Conservation (phyloP, 1,140 invertebrate species). For the Drosophila tani region DNA sequence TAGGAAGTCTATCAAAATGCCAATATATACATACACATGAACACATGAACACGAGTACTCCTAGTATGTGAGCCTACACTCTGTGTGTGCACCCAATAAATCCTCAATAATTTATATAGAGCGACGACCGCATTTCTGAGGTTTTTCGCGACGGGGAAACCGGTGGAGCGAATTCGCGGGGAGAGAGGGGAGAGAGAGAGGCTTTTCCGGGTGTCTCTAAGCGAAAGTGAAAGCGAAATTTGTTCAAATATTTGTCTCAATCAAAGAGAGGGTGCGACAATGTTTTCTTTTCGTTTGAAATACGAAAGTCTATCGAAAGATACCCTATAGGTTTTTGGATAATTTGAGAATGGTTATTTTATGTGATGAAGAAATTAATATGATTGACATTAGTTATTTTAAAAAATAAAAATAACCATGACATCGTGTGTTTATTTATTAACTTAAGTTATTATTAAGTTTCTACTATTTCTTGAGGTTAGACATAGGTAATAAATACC, state of each 20-base stretch:
- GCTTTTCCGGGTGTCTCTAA: slow-evolving; percentile 22
- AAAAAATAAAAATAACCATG: too few relatives aligned
- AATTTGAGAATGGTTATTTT: neutral
- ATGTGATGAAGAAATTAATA: neutral
- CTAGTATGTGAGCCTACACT: slow-evolving; percentile 11
- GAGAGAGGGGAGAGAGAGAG: neutral
- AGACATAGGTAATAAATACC: too few relatives aligned
- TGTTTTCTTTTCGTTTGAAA: neutral
- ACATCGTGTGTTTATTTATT: too few relatives aligned
- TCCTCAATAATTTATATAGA: slow-evolving; percentile 70
- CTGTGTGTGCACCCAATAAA: slow-evolving; percentile 56
- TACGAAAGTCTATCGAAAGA: neutral
- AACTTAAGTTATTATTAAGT: too few relatives aligned
- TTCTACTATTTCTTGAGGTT: too few relatives aligned
- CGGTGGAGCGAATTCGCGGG: neutral
- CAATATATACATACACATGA: slow-evolving; percentile 26
- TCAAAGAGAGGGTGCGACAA: slow-evolving; percentile 44
- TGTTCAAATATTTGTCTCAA: slow-evolving; percentile 80
- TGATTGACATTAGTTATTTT: too few relatives aligned
- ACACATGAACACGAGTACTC: neutral
- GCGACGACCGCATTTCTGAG: slow-evolving; percentile 49
- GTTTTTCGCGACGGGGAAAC: slow-evolving; percentile 7
- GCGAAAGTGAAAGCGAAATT: slow-evolving; percentile 48
- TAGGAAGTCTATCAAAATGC: slow-evolving; percentile 57
- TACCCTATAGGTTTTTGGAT: neutral